phyloP scores from a whole-genome alignment of 2,113 vertebrate species.

The human region GRCh38 chr1:193062501-193063000 shows the following conservation, averaged over 20 bases:
- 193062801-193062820: neutral
- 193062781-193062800: neutral
- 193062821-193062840: neutral
- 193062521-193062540: neutral
- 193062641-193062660: neutral
- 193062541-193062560: neutral
- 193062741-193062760: neutral
- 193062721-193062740: neutral
- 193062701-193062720: neutral
- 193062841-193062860: neutral
- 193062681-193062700: neutral
- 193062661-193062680: neutral
- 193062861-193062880: neutral
- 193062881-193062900: neutral
- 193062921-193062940: neutral
- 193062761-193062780: neutral
- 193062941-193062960: neutral
- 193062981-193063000: neutral
- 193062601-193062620: neutral
- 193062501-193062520: neutral
- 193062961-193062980: neutral
- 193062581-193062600: neutral
- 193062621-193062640: constrained; percentile 25
- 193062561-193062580: neutral
- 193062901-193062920: neutral